Evolutionary conservation across 2,113 vertebrate species (phyloP).

Genomic region (Platycercus adscitus): DNA sequence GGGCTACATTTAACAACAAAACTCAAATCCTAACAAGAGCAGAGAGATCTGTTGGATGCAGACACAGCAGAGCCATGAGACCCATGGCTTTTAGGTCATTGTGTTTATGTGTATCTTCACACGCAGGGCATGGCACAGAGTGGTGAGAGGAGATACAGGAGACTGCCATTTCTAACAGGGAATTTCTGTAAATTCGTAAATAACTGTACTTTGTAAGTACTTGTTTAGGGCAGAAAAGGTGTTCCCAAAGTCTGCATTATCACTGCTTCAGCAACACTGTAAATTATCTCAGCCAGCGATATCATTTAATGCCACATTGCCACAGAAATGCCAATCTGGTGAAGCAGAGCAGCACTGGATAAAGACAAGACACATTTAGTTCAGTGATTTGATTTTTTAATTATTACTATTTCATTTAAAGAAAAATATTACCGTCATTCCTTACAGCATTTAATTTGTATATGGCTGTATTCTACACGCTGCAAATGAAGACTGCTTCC

Average conservation of each 20-base stretch:
- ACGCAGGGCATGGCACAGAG: background rate
- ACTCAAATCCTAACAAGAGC: background rate
- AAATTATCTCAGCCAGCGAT: background rate
- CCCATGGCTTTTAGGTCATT: background rate
- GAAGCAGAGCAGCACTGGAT: background rate
- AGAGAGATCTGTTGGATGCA: background rate
- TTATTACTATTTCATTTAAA: background rate
- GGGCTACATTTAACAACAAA: background rate
- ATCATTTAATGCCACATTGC: background rate
- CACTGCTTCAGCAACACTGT: background rate
- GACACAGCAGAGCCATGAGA: background rate
- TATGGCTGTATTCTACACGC: background rate
- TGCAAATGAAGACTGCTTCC: background rate
- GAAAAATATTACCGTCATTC: background rate
- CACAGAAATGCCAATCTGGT: background rate
- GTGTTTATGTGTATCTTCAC: background rate
- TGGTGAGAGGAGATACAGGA: background rate
- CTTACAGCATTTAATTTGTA: background rate
- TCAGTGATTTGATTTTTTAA: accelerated
- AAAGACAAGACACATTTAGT: background rate
- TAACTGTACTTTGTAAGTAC: background rate
- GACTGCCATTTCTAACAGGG: background rate
- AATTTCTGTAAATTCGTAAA: background rate
- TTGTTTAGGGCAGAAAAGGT: background rate
- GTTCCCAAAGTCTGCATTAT: background rate